Evolutionary conservation across 2,888 invertebrate species (phyloP).

Genomic region (Shargacucullia verbasci): DNA sequence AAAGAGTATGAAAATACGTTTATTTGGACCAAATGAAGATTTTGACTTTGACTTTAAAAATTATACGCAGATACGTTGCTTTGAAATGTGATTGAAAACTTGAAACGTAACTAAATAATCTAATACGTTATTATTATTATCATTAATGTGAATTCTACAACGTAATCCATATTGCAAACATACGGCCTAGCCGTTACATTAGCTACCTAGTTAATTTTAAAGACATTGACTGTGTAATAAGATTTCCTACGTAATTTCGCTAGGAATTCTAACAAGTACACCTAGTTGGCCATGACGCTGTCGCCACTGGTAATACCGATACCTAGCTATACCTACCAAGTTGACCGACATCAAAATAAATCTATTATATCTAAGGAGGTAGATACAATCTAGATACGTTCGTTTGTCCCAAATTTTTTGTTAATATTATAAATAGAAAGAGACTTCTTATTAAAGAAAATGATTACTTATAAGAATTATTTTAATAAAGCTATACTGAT

Average conservation of each 20-base stretch:
- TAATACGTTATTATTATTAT: too few species aligned
- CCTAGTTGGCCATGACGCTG: constrained; percentile 49
- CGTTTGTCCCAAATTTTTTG: constrained; percentile 4
- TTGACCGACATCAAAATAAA: constrained; percentile 44
- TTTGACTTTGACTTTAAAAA: too few species aligned
- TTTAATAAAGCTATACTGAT: too few species aligned
- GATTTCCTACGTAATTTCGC: constrained; percentile 35
- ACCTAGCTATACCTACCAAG: constrained; percentile 24
- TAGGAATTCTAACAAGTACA: constrained; percentile 42
- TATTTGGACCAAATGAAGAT: too few species aligned
- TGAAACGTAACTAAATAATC: too few species aligned
- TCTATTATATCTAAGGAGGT: too few species aligned
- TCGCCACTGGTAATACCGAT: constrained; percentile 26
- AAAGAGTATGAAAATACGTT: too few species aligned
- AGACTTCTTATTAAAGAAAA: too few species aligned
- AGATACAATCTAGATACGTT: background rate
- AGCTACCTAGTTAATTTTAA: constrained; percentile 8
- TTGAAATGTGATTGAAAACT: too few species aligned
- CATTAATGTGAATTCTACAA: background rate
- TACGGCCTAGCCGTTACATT: background rate
- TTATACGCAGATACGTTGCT: too few species aligned
- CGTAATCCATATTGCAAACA: constrained; percentile 3
- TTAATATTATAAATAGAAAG: background rate
- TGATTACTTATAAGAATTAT: too few species aligned
- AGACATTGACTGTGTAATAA: constrained; percentile 27